Base-by-base conservation (phyloP, 2,888 invertebrate genomes). In the Copidosoma aretas region DNA sequence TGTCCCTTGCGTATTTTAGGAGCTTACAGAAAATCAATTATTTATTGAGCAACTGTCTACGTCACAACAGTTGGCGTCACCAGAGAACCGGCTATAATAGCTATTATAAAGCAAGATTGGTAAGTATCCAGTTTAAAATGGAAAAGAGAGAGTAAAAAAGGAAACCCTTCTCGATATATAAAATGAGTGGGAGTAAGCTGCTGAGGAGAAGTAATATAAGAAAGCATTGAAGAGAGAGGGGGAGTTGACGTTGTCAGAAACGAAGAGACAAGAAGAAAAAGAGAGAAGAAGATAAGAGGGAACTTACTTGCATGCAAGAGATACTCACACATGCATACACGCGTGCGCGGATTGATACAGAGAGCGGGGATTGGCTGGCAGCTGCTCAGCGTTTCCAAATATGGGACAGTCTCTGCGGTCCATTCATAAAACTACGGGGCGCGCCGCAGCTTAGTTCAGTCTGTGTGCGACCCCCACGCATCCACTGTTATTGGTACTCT, bases 341-440 rank as follows among this genome's bases (percentile, higher is more conserved):
- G 70, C 72, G 73, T 70, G 71, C 67, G 71, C 69, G 72, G 73
- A 71, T 73, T 71, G 73, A 71, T 71, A 67, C 73, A 73, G 74
- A 77, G 78, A 80, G 80, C 82, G 82, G 83, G 84, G 81, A 88
- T 88, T 88, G 88, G 88, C 84, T 84, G 82, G 79, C 81, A 77
- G 83, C 81, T 84, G 84, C 84, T 85, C 84, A 85, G 85, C 89
- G 89, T 90, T 90, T 90, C 91, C 91, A 91, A 91, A 91, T 91
- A 91, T 91, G 91, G 91, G 90, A 91, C 91, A 91, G 89, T 81
- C 82, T 83, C 87, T 84, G 86, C 86, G 85, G 87, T 91, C 90
- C 91, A 91, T 91, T 91, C 91, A 91, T 91, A 92, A 91, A 91
- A 91, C 88, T 88, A 88, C 87, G 86, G 85, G 88, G 87, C 89